Base-by-base conservation (phyloP, 2,888 invertebrate species). In the Chirona hameri region DNA sequence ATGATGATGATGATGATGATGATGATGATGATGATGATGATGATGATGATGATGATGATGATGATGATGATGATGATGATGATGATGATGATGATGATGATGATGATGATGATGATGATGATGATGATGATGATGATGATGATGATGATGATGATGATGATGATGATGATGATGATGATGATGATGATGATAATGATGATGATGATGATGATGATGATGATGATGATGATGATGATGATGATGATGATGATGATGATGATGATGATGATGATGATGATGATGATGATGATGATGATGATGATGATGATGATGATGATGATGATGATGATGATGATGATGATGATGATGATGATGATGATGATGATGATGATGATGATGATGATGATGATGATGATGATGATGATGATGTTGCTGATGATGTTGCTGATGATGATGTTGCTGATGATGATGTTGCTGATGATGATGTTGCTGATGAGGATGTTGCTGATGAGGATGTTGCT, bases 1-100 rank as follows among this genome's bases (percentile, higher is more conserved):
- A 65, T 65, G 65, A 65, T 65, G 65, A 65, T 65, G 65, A 65
- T 65, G 65, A 65, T 65, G 65, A 65, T 65, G 65, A 65, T 65
- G n/a, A 65, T 65, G n/a, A 65, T 65, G n/a, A 65, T 65, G n/a
- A 65, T 65, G n/a, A 65, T 65, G n/a, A 65, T 65, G n/a, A 65
- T 65, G n/a, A 65, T 65, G n/a, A 65, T 65, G n/a, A 65, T 65
- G n/a, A 65, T 65, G n/a, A 65, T 65, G n/a, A 65, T 65, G n/a
- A 65, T 65, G n/a, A 65, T 65, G n/a, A 65, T 65, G n/a, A 65
- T 65, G 65, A 65, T 65, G n/a, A 65, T 65, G n/a, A 65, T 65
- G n/a, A 65, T 65, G n/a, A 65, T 65, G n/a, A 65, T 65, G n/a
- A 65, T 65, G n/a, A 65, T 65, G n/a, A 65, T 65, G n/a, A 65